Percentiles rank a stretch among this genome's conserved stretches.
Evolutionary conservation across 2,113 vertebrate genomes (phyloP).

Genomic region (Brienomyrus brachyistius): DNA sequence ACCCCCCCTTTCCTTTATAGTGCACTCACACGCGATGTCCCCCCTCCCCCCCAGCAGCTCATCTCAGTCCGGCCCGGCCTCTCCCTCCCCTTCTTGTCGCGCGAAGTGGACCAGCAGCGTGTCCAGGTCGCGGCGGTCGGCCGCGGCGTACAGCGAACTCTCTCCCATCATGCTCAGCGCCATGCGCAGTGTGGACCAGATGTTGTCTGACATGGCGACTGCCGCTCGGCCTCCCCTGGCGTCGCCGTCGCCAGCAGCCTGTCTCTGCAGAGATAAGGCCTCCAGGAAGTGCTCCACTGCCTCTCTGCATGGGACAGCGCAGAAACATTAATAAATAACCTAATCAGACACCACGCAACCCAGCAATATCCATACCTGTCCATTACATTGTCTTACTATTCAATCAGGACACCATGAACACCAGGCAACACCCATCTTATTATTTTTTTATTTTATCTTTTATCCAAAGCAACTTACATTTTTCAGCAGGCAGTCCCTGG

Average conservation of each 20-base stretch:
- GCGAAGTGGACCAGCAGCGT: slow-evolving; percentile 77
- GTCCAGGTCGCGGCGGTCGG: slow-evolving; percentile 79
- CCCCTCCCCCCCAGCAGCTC: slow-evolving; percentile 33
- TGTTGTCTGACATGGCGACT: slow-evolving; percentile 93
- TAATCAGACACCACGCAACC: background rate
- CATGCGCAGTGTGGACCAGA: slow-evolving; percentile 96
- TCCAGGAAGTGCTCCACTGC: slow-evolving; percentile 97
- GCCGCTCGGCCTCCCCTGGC: slow-evolving; percentile 52
- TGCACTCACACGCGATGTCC: slow-evolving; percentile 57
- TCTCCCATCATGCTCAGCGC: slow-evolving; percentile 97
- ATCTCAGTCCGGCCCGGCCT: slow-evolving; percentile 60
- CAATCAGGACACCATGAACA: background rate
- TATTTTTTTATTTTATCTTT: background rate
- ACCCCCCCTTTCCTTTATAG: slow-evolving; percentile 35
- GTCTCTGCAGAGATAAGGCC: slow-evolving; percentile 87
- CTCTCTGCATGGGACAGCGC: slow-evolving; percentile 64
- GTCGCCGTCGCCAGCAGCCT: slow-evolving; percentile 69
- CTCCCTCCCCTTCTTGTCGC: slow-evolving; percentile 73
- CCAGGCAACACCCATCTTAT: background rate
- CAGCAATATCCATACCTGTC: background rate
- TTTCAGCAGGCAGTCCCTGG: background rate
- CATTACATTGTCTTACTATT: background rate
- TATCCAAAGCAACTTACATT: background rate
- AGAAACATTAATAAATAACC: background rate
- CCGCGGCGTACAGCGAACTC: slow-evolving; percentile 82